These are phyloP conservation scores for Metridium senile DNA, from an alignment of 92 coral and sea anemone genomes.

Conservation along the genomic window DNA sequence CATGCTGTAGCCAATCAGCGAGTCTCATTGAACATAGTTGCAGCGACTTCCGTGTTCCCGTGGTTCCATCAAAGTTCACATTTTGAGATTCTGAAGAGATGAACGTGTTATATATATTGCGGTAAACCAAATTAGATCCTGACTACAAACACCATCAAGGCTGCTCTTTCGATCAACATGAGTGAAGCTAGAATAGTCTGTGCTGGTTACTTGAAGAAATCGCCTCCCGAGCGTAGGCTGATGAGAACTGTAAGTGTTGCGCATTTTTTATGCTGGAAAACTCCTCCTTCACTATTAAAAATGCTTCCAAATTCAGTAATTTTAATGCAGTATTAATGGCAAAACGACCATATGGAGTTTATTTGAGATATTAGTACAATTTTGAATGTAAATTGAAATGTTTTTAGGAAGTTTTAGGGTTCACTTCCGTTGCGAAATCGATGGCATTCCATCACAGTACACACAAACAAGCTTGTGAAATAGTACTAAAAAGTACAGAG, in stretches of 20 bases:
- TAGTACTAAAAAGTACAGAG: not conserved
- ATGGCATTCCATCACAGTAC: constrained; percentile 26
- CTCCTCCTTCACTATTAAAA: not conserved
- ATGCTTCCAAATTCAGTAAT: not conserved
- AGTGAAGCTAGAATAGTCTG: constrained; percentile 32
- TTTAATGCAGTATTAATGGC: too few relatives aligned
- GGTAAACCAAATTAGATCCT: constrained; percentile 13
- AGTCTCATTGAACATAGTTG: not conserved
- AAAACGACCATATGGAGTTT: not conserved
- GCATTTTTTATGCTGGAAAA: not conserved
- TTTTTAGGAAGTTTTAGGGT: not conserved
- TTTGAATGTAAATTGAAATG: not conserved
- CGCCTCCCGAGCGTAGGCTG: constrained; percentile 61
- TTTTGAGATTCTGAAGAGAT: not conserved
- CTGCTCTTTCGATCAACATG: not conserved
- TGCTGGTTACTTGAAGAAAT: constrained; percentile 57
- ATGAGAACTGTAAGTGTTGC: constrained; percentile 32
- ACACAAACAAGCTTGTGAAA: not conserved
- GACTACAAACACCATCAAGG: not conserved
- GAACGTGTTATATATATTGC: not conserved
- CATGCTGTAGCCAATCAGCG: constrained; percentile 6
- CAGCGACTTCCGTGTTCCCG: not conserved
- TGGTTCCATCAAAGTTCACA: not conserved
- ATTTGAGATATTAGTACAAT: not conserved
- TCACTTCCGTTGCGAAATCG: constrained; percentile 39